These are phyloP conservation scores for Mizuhopecten yessoensis DNA, from an alignment of 1,140 invertebrate genomes.

Conservation along the genomic window DNA sequence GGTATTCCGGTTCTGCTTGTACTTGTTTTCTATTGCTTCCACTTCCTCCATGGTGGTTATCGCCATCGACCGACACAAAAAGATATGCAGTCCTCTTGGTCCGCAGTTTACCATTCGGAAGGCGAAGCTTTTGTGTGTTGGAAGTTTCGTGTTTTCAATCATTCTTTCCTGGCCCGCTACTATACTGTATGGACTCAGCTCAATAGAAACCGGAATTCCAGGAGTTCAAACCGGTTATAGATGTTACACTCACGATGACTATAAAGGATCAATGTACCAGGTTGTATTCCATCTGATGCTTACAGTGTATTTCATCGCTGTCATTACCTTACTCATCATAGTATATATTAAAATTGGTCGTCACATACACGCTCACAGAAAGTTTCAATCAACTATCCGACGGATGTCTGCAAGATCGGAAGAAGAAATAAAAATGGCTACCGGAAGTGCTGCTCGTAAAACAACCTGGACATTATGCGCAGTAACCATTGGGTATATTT, in stretches of 20 bases:
- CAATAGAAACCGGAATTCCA: conserved; percentile 55
- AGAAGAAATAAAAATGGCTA: conserved; percentile 47
- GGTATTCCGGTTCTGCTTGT: conserved; percentile 65
- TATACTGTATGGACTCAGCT: conserved; percentile 55
- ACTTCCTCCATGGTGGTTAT: conserved; percentile 69
- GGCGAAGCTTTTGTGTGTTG: conserved; percentile 58
- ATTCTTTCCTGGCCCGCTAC: conserved; percentile 59
- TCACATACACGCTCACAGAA: conserved; percentile 56
- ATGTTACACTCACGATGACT: conserved; percentile 68
- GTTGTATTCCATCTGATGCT: conserved; percentile 59
- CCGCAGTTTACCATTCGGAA: conserved; percentile 63
- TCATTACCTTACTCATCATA: conserved; percentile 57
- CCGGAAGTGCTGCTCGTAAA: conserved; percentile 42
- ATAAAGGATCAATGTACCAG: conserved; percentile 59
- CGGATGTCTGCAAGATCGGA: conserved; percentile 47
- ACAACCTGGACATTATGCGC: conserved; percentile 57
- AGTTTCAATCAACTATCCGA: conserved; percentile 55
- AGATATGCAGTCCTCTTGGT: conserved; percentile 67
- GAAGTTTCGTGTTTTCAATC: conserved; percentile 47
- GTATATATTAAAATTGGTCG: conserved; percentile 69
- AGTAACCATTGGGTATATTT: conserved; percentile 58
- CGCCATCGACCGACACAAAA: conserved; percentile 68
- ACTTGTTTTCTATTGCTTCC: conserved; percentile 65
- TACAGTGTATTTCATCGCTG: conserved; percentile 61
- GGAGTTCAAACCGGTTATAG: conserved; percentile 59